Conservation (phyloP, 2,888 invertebrate genomes). For the Polydrusus cervinus region DNA sequence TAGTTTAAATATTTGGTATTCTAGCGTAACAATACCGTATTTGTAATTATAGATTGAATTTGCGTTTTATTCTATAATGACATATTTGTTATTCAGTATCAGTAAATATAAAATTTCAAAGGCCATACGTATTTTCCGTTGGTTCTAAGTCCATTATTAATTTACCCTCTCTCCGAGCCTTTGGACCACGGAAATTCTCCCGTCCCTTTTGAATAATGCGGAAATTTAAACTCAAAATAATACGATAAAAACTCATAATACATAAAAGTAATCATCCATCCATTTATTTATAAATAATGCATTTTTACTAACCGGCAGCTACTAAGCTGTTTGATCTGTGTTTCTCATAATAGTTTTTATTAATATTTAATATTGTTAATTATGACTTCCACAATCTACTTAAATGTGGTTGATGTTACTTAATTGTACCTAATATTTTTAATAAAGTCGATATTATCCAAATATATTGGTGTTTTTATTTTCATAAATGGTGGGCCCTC, state of each 20-base stretch:
- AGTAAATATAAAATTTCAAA: constrained; percentile 30
- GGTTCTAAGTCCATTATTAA: constrained; percentile 68
- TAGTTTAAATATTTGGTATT: neutral
- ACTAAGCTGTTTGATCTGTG: constrained; percentile 42
- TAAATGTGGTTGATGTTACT: constrained; percentile 68
- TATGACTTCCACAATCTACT: constrained; percentile 60
- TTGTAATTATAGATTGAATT: no score
- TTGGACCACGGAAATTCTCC: constrained; percentile 71
- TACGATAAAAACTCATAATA: constrained; percentile 43
- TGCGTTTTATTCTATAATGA: neutral
- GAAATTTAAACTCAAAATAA: constrained; percentile 32
- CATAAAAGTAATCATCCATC: constrained; percentile 54
- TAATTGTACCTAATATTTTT: constrained; percentile 69
- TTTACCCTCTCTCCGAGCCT: constrained; percentile 71
- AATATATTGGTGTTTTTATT: constrained; percentile 53
- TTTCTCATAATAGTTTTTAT: constrained; percentile 57
- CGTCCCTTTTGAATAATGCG: constrained; percentile 67
- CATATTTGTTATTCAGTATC: constrained; percentile 1
- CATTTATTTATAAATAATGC: constrained; percentile 51
- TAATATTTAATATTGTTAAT: constrained; percentile 60
- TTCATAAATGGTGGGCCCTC: neutral
- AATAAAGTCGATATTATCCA: constrained; percentile 62
- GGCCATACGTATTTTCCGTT: constrained; percentile 63
- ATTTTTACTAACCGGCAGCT: constrained; percentile 46
- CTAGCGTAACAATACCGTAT: neutral